These are phyloP conservation scores for Crossocerus cetratus DNA, from an alignment of 2,888 invertebrate genomes.

Conservation along the genomic window DNA sequence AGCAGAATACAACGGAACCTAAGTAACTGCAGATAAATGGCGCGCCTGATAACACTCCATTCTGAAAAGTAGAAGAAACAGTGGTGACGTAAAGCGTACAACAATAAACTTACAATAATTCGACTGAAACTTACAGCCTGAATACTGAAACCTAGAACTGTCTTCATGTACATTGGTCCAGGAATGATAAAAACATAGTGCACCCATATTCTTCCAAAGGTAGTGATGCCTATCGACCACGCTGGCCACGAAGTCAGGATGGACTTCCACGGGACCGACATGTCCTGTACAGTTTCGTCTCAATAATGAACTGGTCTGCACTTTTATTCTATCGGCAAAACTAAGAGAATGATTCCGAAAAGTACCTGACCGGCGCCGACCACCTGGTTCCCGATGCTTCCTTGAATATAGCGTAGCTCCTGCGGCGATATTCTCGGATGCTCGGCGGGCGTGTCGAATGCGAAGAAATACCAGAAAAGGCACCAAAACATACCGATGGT, in stretches of 20 bases:
- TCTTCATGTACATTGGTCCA: slow-evolving; percentile 85
- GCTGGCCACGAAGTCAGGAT: slow-evolving; percentile 83
- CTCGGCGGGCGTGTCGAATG: slow-evolving; percentile 83
- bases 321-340: neutral
- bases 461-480: slow-evolving; percentile 83
- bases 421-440: slow-evolving; percentile 84
- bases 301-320: no score
- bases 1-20: slow-evolving; percentile 84
- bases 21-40: slow-evolving; percentile 85
- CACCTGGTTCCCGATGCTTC: slow-evolving; percentile 80
- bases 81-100: neutral
- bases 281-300: slow-evolving; percentile 58
- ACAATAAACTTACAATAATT: no score
- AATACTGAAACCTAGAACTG: slow-evolving; percentile 83
- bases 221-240: slow-evolving; percentile 85
- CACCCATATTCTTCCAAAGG: slow-evolving; percentile 87
- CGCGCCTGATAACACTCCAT: slow-evolving; percentile 83
- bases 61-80: slow-evolving; percentile 75
- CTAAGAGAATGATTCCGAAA: slow-evolving; percentile 6
- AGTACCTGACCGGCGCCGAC: slow-evolving; percentile 76
- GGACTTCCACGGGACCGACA: slow-evolving; percentile 82
- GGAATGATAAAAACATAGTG: slow-evolving; percentile 86
- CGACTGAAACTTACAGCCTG: slow-evolving; percentile 78
- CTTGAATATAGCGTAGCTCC: slow-evolving; percentile 83
- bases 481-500: slow-evolving; percentile 83